Base-by-base conservation (phyloP, 2,113 vertebrate species). In the Chiloscyllium plagiosum region DNA sequence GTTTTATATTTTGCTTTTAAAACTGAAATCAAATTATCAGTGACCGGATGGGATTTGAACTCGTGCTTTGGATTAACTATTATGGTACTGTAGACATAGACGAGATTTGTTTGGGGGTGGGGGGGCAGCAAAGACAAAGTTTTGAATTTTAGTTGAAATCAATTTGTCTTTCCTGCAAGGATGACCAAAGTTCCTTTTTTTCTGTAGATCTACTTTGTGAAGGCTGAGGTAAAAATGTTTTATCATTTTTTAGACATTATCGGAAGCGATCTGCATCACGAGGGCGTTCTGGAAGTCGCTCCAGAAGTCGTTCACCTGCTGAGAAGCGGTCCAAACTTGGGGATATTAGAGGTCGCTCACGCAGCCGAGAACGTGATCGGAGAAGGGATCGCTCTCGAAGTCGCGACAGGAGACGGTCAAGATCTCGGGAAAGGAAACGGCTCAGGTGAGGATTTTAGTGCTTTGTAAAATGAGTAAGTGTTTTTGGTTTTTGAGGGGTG, bases 271-370 rank as follows among this genome's bases (percentile, higher is more conserved):
- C 99, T 0, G 97, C 98, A 0, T 99, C 99, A 0, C 98, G 98
- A 3, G 99, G 99, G 0, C 98, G 99, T 19, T 99, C 99, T 0
- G 98, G 98, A 0, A 99, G 98, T 96, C 98, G 98, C 0, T 99
- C 99, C 0, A 98, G 99, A 96, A 99, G 99, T 89, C 99, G 98
- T 0, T 99, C 99, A 68, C 99, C 99, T 0, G 97, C 98, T 2
- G 99, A 99, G 96, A 99, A 99, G 96, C 98, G 99, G 96, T 98
- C 98, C 22, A 99, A 99, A 83, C 98, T 98, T 13, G 98, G 98
- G 22, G 98, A 99, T 92, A 97, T 98, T 50, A 72, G 94, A 76
- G 96, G 98, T 3, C 97, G 97, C 0, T 98, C 98, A 2, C 96
- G 99, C 52, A 98, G 98, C 70, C 97, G 98, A 50, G 98, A 98